These are phyloP conservation scores for Hydrotaea diabolus DNA, from an alignment of 2,888 invertebrate genomes.

Conservation along the genomic window DNA sequence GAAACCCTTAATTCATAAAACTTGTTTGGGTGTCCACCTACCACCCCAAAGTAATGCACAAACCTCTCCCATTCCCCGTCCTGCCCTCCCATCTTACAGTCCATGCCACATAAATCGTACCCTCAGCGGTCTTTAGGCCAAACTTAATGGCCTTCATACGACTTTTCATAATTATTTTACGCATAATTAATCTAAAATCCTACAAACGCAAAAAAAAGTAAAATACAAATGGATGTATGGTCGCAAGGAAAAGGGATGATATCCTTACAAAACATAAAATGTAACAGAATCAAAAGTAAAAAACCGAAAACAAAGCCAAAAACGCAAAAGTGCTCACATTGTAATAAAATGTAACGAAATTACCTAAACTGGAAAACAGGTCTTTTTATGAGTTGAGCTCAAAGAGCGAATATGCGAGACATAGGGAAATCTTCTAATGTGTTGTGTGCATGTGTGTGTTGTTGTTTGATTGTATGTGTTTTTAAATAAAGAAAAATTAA, in stretches of 20 bases:
- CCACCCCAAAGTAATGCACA: neutral
- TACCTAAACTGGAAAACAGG: conserved; percentile 2
- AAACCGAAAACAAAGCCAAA: neutral
- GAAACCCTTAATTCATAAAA: conserved; percentile 36
- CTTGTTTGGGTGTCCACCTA: neutral
- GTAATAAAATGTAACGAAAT: conserved; percentile 6
- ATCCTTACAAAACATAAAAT: neutral
- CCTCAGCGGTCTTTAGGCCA: conserved; percentile 24
- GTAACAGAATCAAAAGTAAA: neutral
- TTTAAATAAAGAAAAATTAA: conserved; percentile 18
- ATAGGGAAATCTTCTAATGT: neutral
- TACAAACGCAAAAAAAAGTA: neutral
- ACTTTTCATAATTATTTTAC: conserved; percentile 65
- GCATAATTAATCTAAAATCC: conserved; percentile 64
- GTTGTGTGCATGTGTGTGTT: neutral
- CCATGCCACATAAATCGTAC: conserved; percentile 17
- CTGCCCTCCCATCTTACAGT: neutral
- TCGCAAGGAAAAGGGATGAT: neutral
- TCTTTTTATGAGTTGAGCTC: neutral
- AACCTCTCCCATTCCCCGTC: neutral
- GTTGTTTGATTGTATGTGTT: no score
- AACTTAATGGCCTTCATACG: conserved; percentile 59
- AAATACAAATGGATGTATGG: conserved; percentile 3
- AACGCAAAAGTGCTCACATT: neutral
- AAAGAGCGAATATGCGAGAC: neutral